phyloP scores from a whole-genome alignment of 2,888 invertebrate genomes.

The Frankliniella fusca region DNA sequence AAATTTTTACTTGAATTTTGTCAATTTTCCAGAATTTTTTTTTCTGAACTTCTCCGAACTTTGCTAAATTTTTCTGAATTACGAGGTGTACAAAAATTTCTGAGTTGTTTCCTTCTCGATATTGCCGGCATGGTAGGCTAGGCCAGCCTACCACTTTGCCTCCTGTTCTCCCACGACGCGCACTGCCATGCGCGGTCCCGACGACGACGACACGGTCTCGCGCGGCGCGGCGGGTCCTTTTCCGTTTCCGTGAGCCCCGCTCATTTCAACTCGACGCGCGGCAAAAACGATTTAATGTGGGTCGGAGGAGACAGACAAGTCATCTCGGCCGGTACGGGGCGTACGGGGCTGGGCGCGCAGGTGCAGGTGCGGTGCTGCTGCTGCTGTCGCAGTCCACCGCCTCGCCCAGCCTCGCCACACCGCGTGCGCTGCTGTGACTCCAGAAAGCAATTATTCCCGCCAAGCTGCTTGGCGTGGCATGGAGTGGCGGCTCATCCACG shows the following conservation, averaged over 20 bases:
- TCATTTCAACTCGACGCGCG: background rate
- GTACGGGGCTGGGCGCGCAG: too few relatives aligned
- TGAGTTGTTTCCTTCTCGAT: too few relatives aligned
- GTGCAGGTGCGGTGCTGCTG: too few relatives aligned
- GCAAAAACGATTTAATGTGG: background rate
- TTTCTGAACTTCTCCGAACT: too few relatives aligned
- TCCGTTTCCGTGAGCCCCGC: background rate
- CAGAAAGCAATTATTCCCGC: background rate
- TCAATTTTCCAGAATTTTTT: too few relatives aligned
- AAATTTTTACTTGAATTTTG: too few relatives aligned
- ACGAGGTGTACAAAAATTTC: too few relatives aligned
- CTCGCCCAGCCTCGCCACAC: background rate
- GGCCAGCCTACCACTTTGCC: too few relatives aligned
- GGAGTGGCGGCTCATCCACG: background rate
- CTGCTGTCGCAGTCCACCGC: background rate
- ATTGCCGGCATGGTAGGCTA: too few relatives aligned
- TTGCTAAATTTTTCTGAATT: too few relatives aligned
- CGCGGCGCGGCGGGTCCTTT: background rate
- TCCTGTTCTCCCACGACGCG: background rate
- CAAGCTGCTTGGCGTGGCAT: background rate
- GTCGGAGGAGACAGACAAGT: background rate
- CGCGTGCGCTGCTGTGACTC: background rate
- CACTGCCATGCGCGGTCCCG: background rate
- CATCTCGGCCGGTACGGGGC: background rate
- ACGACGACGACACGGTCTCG: background rate